Conservation (phyloP, 1,140 invertebrate species). For the Papilio dardanus region DNA sequence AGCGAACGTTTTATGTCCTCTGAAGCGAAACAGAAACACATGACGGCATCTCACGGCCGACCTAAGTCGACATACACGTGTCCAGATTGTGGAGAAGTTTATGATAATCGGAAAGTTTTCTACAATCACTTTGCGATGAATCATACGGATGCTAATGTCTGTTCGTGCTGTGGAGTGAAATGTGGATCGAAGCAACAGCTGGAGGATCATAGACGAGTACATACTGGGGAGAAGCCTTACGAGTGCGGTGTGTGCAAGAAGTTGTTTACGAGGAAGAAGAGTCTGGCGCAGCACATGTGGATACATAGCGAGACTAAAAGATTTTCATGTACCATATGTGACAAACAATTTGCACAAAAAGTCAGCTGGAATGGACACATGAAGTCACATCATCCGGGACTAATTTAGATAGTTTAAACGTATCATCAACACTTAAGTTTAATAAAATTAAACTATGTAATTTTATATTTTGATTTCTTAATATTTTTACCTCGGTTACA, state of each 20-base stretch:
- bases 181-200: conserved; percentile 56
- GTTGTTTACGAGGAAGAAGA: conserved; percentile 77
- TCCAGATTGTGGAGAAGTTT: conserved; percentile 61
- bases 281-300: conserved; percentile 80
- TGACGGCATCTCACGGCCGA: conserved; percentile 52
- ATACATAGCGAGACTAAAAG: conserved; percentile 70
- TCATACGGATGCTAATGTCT: conserved; percentile 65
- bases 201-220: conserved; percentile 62
- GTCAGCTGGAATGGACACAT: conserved; percentile 67
- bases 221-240: conserved; percentile 68
- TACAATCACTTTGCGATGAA: conserved; percentile 64
- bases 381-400: conserved; percentile 64
- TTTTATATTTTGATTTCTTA: background rate
- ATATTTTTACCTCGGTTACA: background rate
- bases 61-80: conserved; percentile 58
- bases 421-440: background rate
- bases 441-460: background rate
- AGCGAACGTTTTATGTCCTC: conserved; percentile 68
- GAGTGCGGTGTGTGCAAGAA: conserved; percentile 76
- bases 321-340: conserved; percentile 76
- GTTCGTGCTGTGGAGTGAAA: conserved; percentile 63
- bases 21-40: conserved; percentile 65
- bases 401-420: conserved; percentile 24
- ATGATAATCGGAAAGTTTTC: conserved; percentile 55
- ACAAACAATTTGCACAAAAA: conserved; percentile 82